phyloP scores from a whole-genome alignment of 1,140 invertebrate species.

The Artemia franciscana region DNA sequence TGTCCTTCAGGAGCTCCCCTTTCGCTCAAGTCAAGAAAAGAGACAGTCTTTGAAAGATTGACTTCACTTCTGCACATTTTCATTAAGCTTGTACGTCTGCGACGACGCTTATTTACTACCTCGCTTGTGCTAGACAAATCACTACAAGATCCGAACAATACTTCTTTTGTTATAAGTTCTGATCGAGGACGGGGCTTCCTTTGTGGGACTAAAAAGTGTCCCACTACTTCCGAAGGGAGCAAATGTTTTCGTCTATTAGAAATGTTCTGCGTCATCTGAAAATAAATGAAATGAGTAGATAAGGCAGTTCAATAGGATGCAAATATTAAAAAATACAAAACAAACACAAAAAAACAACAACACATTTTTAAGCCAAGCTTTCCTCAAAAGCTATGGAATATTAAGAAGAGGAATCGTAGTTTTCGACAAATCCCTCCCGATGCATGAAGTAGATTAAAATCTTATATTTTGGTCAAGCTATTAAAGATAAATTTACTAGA shows the following conservation, averaged over 20 bases:
- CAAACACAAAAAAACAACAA: no score
- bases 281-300: no score
- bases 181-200: not conserved
- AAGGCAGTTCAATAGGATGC: no score
- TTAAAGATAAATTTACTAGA: no score
- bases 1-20: not conserved
- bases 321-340: no score
- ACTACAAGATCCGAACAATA: not conserved
- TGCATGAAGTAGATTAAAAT: no score
- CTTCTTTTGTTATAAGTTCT: not conserved
- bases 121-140: not conserved
- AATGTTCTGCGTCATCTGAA: no score
- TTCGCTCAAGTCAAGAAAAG: not conserved
- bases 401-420: no score
- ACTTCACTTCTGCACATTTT: not conserved
- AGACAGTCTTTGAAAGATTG: not conserved
- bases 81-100: not conserved
- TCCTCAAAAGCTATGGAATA: no score
- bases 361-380: no score
- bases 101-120: not conserved
- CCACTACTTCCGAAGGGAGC: not conserved
- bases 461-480: no score
- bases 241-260: not conserved
- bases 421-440: no score
- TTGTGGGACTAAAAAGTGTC: not conserved